Base-by-base conservation (phyloP, 2,797 vertebrate genomes). In the Poecilia picta region DNA sequence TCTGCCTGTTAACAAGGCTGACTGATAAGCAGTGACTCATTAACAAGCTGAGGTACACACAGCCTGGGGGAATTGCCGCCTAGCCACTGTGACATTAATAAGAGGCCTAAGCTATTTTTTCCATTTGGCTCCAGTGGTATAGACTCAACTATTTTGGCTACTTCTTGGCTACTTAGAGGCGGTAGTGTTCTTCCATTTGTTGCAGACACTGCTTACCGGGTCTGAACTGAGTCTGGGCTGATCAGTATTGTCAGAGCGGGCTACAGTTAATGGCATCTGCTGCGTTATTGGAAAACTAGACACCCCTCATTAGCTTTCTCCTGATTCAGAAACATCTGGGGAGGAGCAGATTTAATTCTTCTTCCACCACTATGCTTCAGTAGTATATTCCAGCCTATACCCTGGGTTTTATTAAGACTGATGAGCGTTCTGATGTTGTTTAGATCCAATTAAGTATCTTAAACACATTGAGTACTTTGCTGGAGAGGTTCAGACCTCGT, bases 1-100 rank as follows among this genome's bases (percentile, higher is more conserved):
- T 81, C 77, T 83, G 91, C 91, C 92, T 93, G 93, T 93, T 93
- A 94, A 94, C 93, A 92, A 94, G 94, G 91, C 91, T 83, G 90
- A 91, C 87, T 93, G 93, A 95, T 94, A 94, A 94, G 93, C 93
- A 87, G 88, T 88, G 92, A 93, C 88, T 94, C 93, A 94, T 95
- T 94, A 94, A 92, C 94, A 93, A 92, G 91, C 87, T 3, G 89
- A 88, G 90, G 91, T 93, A 91, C 92, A 93, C 87, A 89, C 88
- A 89, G 91, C 93, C 90, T 4, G 85, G 53, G 91, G 93, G 93
- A 92, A 92, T 94, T 90, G 91, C 89, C 85, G 88, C 90, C 91
- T 85, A 92, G 90, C 90, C 92, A 88, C 93, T 88, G 93, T 92
- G 93, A 92, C 93, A 93, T 95, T 94, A 94, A 93, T 93, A 95